phyloP scores from a whole-genome alignment of 2,797 vertebrate species.

The Loris lydekkerianus region DNA sequence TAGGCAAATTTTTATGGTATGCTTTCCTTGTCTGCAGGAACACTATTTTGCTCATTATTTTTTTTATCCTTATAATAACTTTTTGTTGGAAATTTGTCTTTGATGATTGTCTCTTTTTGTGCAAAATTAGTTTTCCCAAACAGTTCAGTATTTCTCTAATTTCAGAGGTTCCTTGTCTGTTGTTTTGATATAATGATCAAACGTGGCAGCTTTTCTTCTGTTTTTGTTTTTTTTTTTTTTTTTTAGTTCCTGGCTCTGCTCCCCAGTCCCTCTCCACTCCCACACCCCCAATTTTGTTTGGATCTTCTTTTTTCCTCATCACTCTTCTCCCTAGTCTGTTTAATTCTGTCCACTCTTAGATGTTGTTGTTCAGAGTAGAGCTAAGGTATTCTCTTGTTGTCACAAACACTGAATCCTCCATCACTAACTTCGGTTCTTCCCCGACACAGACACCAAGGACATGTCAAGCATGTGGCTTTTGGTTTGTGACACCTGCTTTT shows the following conservation, averaged over 20 bases:
- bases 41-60: neutral
- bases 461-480: neutral
- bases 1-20: neutral
- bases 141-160: neutral
- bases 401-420: neutral
- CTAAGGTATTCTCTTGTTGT: neutral
- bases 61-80: neutral
- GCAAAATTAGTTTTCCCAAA: neutral
- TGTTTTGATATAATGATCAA: neutral
- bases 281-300: neutral
- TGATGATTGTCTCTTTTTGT: neutral
- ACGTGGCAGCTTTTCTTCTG: neutral
- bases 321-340: neutral
- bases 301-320: neutral
- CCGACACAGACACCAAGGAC: neutral
- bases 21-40: neutral
- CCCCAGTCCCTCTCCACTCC: rapidly evolving
- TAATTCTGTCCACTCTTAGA: neutral
- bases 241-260: neutral
- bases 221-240: no score
- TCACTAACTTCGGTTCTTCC: neutral
- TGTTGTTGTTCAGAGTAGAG: neutral
- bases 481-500: neutral
- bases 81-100: constrained; percentile 8
- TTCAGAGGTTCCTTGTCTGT: neutral